Conservation (phyloP, 2,797 vertebrate species). For the Phylloscopus collybita region DNA sequence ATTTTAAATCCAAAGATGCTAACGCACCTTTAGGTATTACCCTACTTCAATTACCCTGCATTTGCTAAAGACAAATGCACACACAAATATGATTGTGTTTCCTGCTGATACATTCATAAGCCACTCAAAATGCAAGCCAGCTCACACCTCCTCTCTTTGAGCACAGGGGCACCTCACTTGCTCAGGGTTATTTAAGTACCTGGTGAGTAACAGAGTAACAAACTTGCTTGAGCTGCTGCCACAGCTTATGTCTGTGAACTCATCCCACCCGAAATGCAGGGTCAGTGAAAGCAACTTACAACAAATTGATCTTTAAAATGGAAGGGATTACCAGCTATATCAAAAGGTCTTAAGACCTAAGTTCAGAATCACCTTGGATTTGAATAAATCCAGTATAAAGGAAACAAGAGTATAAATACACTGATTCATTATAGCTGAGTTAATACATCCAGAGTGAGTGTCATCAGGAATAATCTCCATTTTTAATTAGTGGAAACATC, state of each 20-base stretch:
- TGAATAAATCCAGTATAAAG: not conserved
- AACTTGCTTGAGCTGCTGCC: not conserved
- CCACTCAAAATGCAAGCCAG: not conserved
- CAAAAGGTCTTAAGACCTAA: not conserved
- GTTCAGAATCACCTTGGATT: not conserved
- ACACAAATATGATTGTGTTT: not conserved
- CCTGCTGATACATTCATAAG: not conserved
- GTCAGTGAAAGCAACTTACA: not conserved
- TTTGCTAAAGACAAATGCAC: not conserved
- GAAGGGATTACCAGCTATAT: not conserved
- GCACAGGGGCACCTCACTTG: not conserved
- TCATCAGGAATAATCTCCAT: not conserved
- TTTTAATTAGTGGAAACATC: not conserved
- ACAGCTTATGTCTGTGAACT: not conserved
- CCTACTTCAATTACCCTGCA: not conserved
- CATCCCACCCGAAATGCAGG: fast-evolving
- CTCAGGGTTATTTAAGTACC: not conserved
- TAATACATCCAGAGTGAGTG: not conserved
- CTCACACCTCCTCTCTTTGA: not conserved
- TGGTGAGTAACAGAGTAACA: not conserved
- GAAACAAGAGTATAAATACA: not conserved
- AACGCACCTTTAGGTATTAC: not conserved
- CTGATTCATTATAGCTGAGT: not conserved
- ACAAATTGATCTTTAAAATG: not conserved
- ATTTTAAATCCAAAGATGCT: not conserved